These are phyloP conservation scores for Rhabdomys dilectus DNA, from an alignment of 2,113 vertebrate species.

Conservation along the genomic window DNA sequence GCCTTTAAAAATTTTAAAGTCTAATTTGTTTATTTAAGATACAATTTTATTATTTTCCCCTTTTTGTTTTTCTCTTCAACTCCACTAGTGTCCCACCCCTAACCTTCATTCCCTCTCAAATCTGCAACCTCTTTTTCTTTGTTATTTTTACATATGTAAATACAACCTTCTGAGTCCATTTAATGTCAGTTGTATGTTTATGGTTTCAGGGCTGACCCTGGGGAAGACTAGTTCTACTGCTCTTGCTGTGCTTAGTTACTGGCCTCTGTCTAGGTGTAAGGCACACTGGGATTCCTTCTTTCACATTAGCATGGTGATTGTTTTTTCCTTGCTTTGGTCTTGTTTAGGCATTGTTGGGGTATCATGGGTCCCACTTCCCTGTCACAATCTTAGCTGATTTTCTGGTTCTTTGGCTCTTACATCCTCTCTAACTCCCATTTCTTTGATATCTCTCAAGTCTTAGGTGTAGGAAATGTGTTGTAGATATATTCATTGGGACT, in stretches of 20 bases:
- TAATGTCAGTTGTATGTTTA: not conserved
- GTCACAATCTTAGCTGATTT: not conserved
- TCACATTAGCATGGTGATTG: not conserved
- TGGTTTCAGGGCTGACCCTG: not conserved
- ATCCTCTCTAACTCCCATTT: not conserved
- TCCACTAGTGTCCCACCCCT: not conserved
- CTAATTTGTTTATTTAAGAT: slow-evolving; percentile 20
- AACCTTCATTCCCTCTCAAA: not conserved
- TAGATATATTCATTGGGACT: not conserved
- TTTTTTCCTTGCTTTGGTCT: not conserved
- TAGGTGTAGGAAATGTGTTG: not conserved
- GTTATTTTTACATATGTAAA: not conserved
- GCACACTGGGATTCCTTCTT: not conserved
- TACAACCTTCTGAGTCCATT: not conserved
- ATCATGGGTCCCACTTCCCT: not conserved
- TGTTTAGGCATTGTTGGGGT: not conserved
- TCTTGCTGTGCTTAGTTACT: not conserved
- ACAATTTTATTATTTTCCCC: not conserved
- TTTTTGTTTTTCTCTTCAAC: not conserved
- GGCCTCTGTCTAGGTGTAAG: not conserved
- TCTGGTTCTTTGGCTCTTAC: not conserved
- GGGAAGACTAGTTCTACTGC: not conserved
- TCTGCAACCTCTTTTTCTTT: not conserved
- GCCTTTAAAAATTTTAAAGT: not conserved
- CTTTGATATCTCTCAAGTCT: not conserved